Base-by-base conservation (phyloP, 2,888 invertebrate species). In the Parnassius smintheus region DNA sequence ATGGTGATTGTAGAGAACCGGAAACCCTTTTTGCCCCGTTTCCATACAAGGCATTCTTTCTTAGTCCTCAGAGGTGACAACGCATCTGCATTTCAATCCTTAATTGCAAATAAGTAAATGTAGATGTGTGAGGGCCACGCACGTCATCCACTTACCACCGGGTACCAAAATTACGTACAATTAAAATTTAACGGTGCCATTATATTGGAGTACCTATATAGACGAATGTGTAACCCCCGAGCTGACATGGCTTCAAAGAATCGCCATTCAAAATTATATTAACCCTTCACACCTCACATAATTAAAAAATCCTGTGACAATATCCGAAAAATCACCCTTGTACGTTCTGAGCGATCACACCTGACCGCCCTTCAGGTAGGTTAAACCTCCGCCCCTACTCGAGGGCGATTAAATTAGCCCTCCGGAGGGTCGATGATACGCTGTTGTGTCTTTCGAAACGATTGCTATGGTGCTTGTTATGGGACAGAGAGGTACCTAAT, bases 361-460 rank as follows among this genome's bases (percentile, higher is more conserved):
- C 63, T 59, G 59, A 59, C 42, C 54, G n/a, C 57, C 63, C 59
- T 55, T 44, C 58, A 35, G 44, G 53, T 55, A 25, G 10, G 41
- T 7, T 49, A 57, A 59, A 51, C 50, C 50, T 50, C 45, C 56
- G 53, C 61, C 44, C 56, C 11, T 50, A 10, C 7, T 12, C 41
- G 52, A 46, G 59, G 59, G 59, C 52, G 61, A 56, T 25, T 45
- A 46, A 59, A 63, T 63, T 63, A 59, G 63, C 63, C 59, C 55
- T 59, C 63, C 55, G 49, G 46, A 51, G 55, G 55, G 58, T 50
- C 45, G 50, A 10, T 49, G 49, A 49, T 49, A 49, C 35, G 48
- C 12, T 41, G 35, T 60, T 48, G 18, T 59, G 42, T 52, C 52
- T 52, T 49, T 13, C 49, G 9, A 49, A 13, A 49, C 49, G 49